Evolutionary conservation across 2,888 invertebrate genomes (phyloP).

Genomic region (Brachypalpus laphriformis): DNA sequence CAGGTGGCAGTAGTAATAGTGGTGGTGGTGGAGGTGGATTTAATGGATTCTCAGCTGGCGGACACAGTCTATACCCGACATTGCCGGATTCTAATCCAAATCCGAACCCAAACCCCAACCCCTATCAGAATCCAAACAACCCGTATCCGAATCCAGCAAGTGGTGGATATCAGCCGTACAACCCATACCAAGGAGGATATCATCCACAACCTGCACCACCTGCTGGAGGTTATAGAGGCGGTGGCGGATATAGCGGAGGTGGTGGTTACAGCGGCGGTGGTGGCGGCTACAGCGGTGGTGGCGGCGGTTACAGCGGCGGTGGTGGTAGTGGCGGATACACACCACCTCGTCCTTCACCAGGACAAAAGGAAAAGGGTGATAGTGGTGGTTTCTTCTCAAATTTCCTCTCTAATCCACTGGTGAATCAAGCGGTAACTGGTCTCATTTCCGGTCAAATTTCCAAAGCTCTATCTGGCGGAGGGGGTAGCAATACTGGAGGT

Average conservation of each 20-base stretch:
- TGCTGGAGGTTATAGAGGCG: constrained; percentile 58
- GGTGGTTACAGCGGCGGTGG: constrained; percentile 75
- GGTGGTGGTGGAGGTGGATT: constrained; percentile 79
- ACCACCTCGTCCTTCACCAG: constrained; percentile 75
- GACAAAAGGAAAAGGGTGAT: constrained; percentile 80
- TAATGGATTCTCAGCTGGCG: constrained; percentile 81
- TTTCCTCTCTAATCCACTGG: constrained; percentile 81
- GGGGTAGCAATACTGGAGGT: constrained; percentile 75
- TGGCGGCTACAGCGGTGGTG: constrained; percentile 22
- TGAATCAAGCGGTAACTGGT: constrained; percentile 81
- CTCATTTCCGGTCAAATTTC: constrained; percentile 82
- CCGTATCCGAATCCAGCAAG: constrained; percentile 74
- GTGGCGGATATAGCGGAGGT: constrained; percentile 72
- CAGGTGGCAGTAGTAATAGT: constrained; percentile 72
- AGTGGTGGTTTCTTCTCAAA: constrained; percentile 80
- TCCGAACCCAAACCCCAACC: constrained; percentile 63
- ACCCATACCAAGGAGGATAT: constrained; percentile 78
- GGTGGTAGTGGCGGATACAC: constrained; percentile 74
- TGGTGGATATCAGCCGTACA: constrained; percentile 77
- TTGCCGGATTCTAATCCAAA: constrained; percentile 77
- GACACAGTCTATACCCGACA: constrained; percentile 80
- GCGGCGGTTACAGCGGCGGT: constrained; percentile 31
- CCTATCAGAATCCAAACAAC: constrained; percentile 46
- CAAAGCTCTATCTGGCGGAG: constrained; percentile 80
- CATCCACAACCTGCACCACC: constrained; percentile 76